Evolutionary conservation across 2,888 invertebrate species (phyloP), one percentile per base, ranked within the genome.

Genomic region (Cataglyphis livida): DNA sequence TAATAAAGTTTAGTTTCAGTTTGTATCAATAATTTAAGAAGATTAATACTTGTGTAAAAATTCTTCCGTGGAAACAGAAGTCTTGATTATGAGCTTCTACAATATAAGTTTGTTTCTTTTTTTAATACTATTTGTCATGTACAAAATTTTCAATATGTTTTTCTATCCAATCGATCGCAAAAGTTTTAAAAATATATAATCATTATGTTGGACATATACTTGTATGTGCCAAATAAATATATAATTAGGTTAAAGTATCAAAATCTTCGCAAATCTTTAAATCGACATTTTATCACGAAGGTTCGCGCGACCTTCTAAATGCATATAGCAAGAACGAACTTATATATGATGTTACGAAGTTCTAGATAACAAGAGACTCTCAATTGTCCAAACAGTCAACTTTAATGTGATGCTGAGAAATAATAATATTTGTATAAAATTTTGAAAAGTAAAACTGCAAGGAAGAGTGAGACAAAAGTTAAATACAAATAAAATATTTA

Each of bases 211-310:
- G 85, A 83, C 57, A 84, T 88, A 89, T 87, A 88, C 82, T 84
- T 89, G 85, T 88, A 91, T 89, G 91, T 91, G 91, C 91, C 91
- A 91, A 91, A 91, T 90, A 91, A 90, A 90, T 85, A 85, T 51
- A 51, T 81, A 84, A 41, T 81, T 85, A 82, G 74, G 71, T 86
- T 54, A 10, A 74, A 41, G 21, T 74, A 32, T 83, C 38, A n/a
- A 48, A 48, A 7, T 62, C 9, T 83, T 75, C 12, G 38, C 54
- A 57, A 78, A 65, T 71, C 12, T 78, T 41, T 28, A 70, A 15
- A 57, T 41, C 32, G 10, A 71, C 12, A 41, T 32, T 57, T 41
- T 18, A 41, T 38, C 66, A 35, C 35, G 44, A 64, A 75, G 18
- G 18, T 35, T 65, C 51, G 18, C 35, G 35, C 51, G 51, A 66